phyloP scores from a whole-genome alignment of 2,888 invertebrate species.

The Melanchra persicariae region DNA sequence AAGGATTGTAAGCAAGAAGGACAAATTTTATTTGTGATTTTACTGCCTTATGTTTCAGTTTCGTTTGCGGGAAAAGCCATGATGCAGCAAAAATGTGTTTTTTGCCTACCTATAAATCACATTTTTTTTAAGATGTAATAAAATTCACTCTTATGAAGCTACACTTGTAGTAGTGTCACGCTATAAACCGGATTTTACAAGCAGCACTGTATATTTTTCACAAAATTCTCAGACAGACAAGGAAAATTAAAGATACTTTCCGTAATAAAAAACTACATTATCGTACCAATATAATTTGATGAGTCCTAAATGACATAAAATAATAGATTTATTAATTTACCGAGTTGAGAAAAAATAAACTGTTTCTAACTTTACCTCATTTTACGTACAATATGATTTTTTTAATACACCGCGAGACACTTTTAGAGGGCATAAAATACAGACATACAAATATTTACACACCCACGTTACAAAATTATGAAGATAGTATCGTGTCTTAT shows the following conservation, averaged over 20 bases:
- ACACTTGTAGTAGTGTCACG: too few species aligned
- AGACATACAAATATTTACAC: conserved; percentile 72
- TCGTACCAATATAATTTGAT: conserved; percentile 62
- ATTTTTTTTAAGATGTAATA: background rate
- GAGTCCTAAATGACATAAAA: conserved; percentile 63
- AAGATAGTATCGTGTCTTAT: conserved; percentile 79
- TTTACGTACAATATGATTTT: conserved; percentile 58
- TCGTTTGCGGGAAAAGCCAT: background rate
- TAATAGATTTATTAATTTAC: conserved; percentile 64
- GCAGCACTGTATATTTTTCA: background rate
- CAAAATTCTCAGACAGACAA: conserved; percentile 3
- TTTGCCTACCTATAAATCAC: background rate
- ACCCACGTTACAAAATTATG: conserved; percentile 77
- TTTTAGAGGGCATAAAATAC: conserved; percentile 69
- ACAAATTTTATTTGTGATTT: background rate
- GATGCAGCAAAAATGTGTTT: background rate
- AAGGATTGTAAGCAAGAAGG: background rate
- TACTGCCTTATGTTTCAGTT: background rate
- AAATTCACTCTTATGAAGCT: too few species aligned
- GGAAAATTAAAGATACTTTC: conserved; percentile 10
- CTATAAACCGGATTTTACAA: background rate
- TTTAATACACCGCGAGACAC: conserved; percentile 66
- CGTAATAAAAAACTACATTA: conserved; percentile 59
- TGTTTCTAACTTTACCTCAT: conserved; percentile 44
- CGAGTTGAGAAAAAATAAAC: conserved; percentile 50